Evolutionary conservation across 2,113 vertebrate species (phyloP).

Genomic region (Theristicus caerulescens): DNA sequence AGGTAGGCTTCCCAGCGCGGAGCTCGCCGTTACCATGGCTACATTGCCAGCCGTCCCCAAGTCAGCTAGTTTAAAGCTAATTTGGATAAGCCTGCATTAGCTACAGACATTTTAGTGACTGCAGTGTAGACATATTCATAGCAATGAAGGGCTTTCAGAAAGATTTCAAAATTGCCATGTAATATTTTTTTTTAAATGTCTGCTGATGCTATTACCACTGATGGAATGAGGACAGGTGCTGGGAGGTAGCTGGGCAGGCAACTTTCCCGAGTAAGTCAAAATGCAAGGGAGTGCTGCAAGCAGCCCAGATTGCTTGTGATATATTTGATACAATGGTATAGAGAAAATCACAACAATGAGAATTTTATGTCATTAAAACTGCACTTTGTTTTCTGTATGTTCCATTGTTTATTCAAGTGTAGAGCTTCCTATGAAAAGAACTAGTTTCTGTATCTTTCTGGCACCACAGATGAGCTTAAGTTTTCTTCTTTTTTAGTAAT

Average conservation of each 20-base stretch:
- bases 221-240: not conserved
- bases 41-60: not conserved
- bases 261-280: not conserved
- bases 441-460: not conserved
- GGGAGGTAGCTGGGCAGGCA: not conserved
- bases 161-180: not conserved
- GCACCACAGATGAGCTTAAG: not conserved
- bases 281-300: not conserved
- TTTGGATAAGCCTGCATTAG: not conserved
- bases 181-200: not conserved
- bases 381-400: not conserved
- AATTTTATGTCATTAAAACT: not conserved
- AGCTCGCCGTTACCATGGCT: constrained; percentile 5
- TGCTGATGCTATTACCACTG: not conserved
- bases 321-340: not conserved
- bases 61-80: not conserved
- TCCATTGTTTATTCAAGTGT: not conserved
- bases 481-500: not conserved
- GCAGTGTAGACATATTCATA: not conserved
- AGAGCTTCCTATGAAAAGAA: not conserved
- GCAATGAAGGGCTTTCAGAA: not conserved
- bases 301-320: not conserved
- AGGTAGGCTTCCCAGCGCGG: constrained; percentile 10
- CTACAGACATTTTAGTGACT: constrained; percentile 10
- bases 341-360: not conserved